phyloP scores from a whole-genome alignment of 2,888 invertebrate genomes.

The Drosophila anomalipes region DNA sequence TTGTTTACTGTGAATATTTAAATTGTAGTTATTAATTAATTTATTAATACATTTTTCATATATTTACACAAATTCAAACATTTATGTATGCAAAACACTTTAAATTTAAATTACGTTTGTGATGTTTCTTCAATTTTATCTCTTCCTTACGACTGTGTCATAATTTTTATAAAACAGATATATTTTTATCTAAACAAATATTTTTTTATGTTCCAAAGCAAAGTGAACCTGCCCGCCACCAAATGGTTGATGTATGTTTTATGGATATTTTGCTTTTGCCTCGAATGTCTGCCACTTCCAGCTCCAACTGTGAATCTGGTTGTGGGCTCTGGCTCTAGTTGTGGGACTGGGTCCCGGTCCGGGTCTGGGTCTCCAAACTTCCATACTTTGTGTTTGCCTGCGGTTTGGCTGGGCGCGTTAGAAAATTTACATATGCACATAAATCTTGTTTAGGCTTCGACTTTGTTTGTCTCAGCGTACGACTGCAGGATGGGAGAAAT shows the following conservation, averaged over 20 bases:
- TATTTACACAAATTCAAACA: not conserved
- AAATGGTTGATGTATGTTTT: constrained; percentile 53
- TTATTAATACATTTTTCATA: not conserved
- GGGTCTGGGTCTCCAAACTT: constrained; percentile 2
- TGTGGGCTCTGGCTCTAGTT: not conserved
- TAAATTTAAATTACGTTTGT: constrained; percentile 23
- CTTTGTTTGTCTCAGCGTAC: constrained; percentile 55
- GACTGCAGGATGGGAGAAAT: constrained; percentile 40
- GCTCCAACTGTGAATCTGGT: constrained; percentile 4
- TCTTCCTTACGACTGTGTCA: constrained; percentile 22
- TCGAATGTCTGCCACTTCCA: constrained; percentile 56
- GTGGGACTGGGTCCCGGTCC: not conserved
- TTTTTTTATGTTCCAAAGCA: constrained; percentile 23
- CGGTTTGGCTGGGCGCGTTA: constrained; percentile 63
- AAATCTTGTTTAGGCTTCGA: constrained; percentile 77
- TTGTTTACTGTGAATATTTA: not conserved
- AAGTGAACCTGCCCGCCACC: constrained; percentile 2
- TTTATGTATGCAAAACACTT: constrained; percentile 29
- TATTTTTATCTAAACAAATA: constrained; percentile 39
- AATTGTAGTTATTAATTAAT: not conserved
- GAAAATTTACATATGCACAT: constrained; percentile 77
- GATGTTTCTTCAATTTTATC: constrained; percentile 7
- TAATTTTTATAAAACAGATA: constrained; percentile 34
- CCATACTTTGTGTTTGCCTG: constrained; percentile 46
- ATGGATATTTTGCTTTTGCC: constrained; percentile 57